phyloP scores from a whole-genome alignment of 2,888 invertebrate genomes.

The Watsonalla binaria region DNA sequence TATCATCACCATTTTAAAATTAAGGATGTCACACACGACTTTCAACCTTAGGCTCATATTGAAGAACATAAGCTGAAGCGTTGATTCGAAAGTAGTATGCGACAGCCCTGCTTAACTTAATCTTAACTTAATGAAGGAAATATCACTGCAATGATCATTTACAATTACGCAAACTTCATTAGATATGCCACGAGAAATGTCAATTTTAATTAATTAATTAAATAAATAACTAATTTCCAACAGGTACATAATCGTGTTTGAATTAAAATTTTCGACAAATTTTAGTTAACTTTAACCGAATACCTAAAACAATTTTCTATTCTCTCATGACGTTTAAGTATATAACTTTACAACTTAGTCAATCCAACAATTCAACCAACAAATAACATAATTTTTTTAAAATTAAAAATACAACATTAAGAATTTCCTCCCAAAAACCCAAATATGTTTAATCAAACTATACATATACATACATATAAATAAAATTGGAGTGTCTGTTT shows the following conservation, averaged over 20 bases:
- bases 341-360: slow-evolving; percentile 19
- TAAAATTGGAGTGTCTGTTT: too few species aligned
- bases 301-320: too few species aligned
- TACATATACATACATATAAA: too few species aligned
- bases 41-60: not conserved
- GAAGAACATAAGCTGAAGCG: not conserved
- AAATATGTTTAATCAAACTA: too few species aligned
- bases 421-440: too few species aligned
- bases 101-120: not conserved
- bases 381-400: too few species aligned
- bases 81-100: not conserved
- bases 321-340: not conserved
- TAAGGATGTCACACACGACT: slow-evolving; percentile 3
- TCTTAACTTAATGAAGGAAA: slow-evolving; percentile 15
- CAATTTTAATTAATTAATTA: slow-evolving; percentile 10
- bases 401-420: too few species aligned
- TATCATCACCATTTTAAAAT: slow-evolving; percentile 19
- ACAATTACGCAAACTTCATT: slow-evolving; percentile 8
- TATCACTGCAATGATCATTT: slow-evolving; percentile 23
- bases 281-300: too few species aligned
- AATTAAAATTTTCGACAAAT: too few species aligned
- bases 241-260: not conserved
- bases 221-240: not conserved
- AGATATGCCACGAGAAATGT: slow-evolving; percentile 1
- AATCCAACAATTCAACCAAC: slow-evolving; percentile 10